Evolutionary conservation across 1,140 invertebrate genomes (phyloP), one percentile per base, ranked within the genome.

Genomic region (Ostrea denselamellosa): DNA sequence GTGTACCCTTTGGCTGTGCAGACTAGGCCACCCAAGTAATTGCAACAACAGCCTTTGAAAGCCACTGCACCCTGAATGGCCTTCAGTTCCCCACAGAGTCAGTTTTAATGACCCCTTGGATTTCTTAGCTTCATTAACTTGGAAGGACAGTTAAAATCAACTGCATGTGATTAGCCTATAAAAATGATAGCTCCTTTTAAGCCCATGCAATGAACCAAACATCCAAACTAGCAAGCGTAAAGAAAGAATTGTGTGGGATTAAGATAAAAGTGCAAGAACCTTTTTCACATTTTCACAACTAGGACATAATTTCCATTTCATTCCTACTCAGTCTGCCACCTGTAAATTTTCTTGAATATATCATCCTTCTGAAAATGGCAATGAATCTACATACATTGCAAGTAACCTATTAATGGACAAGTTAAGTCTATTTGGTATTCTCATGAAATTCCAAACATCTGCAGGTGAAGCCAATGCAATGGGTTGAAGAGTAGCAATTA

Each of bases 91-190:
- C 28, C 28, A 4, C 25, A 34, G 68, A 34, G 28, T 77, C 68
- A 77, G 28, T 77, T 77, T 77, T 77, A 28, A 77, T 77, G 68
- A 77, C 68, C 68, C 68, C 68, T 62, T 77, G 8, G 68, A 77
- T 77, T 77, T 77, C 68, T 77, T 77, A 14, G 68, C 22, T 77
- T 77, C 68, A 77, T 77, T 77, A 77, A 22, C 68, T 77, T 77
- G 68, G 12, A 77, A 77, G 68, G 68, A 25, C 68, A 77, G 68
- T 77, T 44, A 77, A 77, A 77, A 77, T 77, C 68, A 77, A 77
- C 68, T 77, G 68, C 68, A 77, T 77, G 68, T 77, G 68, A 77
- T 77, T 77, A 77, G 68, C 68, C 68, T 77, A 77, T 77, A 77
- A 77, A 77, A 77, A 77, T 9, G 17, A 10, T 25, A 34, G 28